A percentile compares a stretch with the other conserved stretches of the same genome.
Evolutionary conservation across 2,888 invertebrate species (phyloP).

Genomic region (Nemotelus pantherinus): DNA sequence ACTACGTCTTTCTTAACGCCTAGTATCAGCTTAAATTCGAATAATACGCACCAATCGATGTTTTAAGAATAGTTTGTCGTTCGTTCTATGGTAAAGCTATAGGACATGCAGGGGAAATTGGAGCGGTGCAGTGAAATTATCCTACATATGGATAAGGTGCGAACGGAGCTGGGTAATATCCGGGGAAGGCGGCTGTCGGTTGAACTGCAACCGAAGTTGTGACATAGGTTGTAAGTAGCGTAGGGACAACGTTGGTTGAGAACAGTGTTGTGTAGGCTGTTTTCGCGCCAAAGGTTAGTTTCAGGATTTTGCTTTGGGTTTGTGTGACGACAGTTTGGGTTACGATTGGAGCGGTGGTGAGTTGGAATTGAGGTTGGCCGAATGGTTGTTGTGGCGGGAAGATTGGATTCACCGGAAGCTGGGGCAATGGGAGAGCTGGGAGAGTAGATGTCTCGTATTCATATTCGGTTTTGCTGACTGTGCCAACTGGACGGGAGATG

Average conservation of each 20-base stretch:
- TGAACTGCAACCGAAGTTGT: constrained; percentile 82
- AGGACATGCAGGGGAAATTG: constrained; percentile 4
- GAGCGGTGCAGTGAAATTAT: constrained; percentile 61
- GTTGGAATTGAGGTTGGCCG: constrained; percentile 71
- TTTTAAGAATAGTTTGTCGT: constrained; percentile 34
- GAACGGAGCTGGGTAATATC: constrained; percentile 80
- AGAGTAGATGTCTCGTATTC: constrained; percentile 80
- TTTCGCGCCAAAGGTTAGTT: constrained; percentile 90
- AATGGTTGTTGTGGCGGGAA: constrained; percentile 67
- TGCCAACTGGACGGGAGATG: constrained; percentile 80
- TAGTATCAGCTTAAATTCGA: constrained; percentile 46
- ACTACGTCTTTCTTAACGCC: constrained; percentile 19
- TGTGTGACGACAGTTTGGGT: constrained; percentile 81
- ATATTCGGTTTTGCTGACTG: constrained; percentile 81
- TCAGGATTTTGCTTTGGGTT: constrained; percentile 83
- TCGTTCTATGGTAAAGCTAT: constrained; percentile 34
- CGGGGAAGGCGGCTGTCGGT: constrained; percentile 76
- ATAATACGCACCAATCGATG: constrained; percentile 45
- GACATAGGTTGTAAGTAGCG: constrained; percentile 82
- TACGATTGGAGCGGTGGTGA: constrained; percentile 83
- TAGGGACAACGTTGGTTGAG: constrained; percentile 84
- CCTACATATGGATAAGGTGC: constrained; percentile 80
- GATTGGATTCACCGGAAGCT: constrained; percentile 57
- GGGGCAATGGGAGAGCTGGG: constrained; percentile 68
- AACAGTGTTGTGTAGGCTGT: constrained; percentile 88